Evolutionary conservation across 2,888 invertebrate genomes (phyloP).

Genomic region (Coleophora flavipennella): DNA sequence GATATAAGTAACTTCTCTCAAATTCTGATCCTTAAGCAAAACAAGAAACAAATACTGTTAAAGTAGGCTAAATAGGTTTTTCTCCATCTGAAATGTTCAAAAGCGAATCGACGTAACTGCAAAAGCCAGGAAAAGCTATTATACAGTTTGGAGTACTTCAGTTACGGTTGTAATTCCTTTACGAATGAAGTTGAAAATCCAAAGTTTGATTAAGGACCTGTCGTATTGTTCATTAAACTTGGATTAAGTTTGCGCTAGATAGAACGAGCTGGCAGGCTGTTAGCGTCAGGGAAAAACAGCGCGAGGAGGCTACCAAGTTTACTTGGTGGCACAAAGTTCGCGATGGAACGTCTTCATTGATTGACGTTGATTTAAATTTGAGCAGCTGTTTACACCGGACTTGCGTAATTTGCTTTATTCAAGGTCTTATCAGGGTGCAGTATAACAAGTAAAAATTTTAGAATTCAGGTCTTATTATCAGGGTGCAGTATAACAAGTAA

Average conservation of each 20-base stretch:
- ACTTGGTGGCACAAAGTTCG: conserved; percentile 38
- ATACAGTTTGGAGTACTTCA: too few species aligned
- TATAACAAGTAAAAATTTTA: not conserved
- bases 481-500: not conserved
- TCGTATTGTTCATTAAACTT: conserved; percentile 74
- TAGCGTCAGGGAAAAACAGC: conserved; percentile 62
- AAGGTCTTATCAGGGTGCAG: too few species aligned
- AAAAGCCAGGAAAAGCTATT: too few species aligned
- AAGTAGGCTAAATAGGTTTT: conserved; percentile 68
- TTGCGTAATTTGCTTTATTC: too few species aligned
- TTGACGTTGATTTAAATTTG: conserved; percentile 17
- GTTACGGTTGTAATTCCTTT: conserved; percentile 28
- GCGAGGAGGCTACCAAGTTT: conserved; percentile 30
- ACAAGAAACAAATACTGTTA: conserved; percentile 66
- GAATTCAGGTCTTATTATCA: not conserved
- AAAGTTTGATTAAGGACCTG: conserved; percentile 73
- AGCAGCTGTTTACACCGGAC: not conserved
- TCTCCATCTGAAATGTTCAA: conserved; percentile 32
- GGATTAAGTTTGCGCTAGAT: conserved; percentile 70
- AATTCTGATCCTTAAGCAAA: conserved; percentile 41
- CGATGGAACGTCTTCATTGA: conserved; percentile 29
- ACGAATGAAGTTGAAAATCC: conserved; percentile 40
- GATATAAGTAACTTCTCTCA: conserved; percentile 20
- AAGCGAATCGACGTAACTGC: conserved; percentile 23
- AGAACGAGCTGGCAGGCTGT: conserved; percentile 72